These are phyloP conservation scores for Psephotus haematonotus DNA, from an alignment of 2,113 vertebrate genomes.

Conservation along the genomic window DNA sequence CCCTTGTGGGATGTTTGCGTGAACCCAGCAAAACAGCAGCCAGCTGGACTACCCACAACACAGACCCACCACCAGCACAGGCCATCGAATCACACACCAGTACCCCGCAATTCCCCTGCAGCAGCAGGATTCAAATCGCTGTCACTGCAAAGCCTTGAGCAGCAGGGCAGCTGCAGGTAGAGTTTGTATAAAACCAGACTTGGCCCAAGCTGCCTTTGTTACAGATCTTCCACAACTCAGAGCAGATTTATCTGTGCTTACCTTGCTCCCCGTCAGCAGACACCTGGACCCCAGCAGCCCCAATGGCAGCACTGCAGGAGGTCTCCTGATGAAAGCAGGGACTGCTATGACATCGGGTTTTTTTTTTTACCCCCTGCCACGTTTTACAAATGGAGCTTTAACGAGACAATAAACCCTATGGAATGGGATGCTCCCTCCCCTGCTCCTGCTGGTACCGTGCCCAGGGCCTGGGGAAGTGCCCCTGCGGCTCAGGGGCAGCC, in stretches of 20 bases:
- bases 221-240: not conserved
- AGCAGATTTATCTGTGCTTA: not conserved
- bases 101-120: not conserved
- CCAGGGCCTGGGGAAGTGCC: not conserved
- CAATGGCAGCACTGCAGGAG: not conserved
- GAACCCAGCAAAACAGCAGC: not conserved
- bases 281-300: too few species aligned
- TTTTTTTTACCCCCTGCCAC: not conserved
- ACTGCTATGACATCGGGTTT: not conserved
- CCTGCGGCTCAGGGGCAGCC: not conserved
- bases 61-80: not conserved
- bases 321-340: not conserved
- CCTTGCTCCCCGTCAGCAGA: not conserved
- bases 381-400: not conserved
- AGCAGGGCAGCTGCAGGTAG: not conserved
- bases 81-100: fast-evolving
- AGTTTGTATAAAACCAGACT: not conserved
- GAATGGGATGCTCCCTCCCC: not conserved
- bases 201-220: not conserved
- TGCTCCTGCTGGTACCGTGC: not conserved
- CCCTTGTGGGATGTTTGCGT: not conserved
- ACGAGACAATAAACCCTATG: not conserved
- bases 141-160: not conserved
- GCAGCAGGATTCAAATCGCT: not conserved
- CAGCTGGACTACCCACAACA: too few species aligned